Evolutionary conservation across 2,113 vertebrate genomes (phyloP), one percentile per base, ranked within the genome.

Genomic region (Rhineura floridana): DNA sequence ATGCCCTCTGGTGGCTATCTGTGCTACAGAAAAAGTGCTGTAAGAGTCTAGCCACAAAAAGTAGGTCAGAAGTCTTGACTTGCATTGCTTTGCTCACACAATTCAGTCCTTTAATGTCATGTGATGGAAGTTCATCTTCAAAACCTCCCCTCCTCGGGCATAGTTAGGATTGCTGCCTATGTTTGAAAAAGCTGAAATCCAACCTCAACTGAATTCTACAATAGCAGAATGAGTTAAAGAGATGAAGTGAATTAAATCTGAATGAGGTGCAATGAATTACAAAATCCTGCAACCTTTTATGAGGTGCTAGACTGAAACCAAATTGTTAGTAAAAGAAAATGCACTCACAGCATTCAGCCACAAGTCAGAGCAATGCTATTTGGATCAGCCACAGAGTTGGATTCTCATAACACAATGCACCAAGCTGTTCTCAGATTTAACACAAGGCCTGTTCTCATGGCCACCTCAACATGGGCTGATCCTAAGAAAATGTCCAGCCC

Each of bases 1-100:
- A 69, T 92, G 94, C 94, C 94, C 95, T 92, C 95, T 96, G 86
- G 91, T 91, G 94, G 93, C 30, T 84, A 90, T 62, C 89, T 89
- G 84, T 78, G 85, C 87, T 55, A 83, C 21, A 19, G 88, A 65
- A 76, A 23, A 19, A 55, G 17, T 15, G 36, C 3, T 2, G 2
- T 21, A 87, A 42, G 19, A 5, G 8, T 52, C n/a, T 76, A 46
- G 25, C 25, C 17, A 39, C 21, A 6, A n/a, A 90, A 87, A 28
- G 11, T 2, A 80, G 33, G 80, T 77, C 72, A 86, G 42, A 83
- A 75, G 65, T 30, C 62, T 83, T 23, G 46, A 33, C 42, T 77
- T 36, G 76, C 12, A 44, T 52, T 65, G 6, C 2, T 8, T 23
- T 87, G 48, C 46, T 83, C 13, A 23, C 11, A 70, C 0, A 69